A percentile compares a stretch with the other conserved stretches of the same genome.
Conservation (phyloP, 2,888 invertebrate species). For the Gymnosoma rotundatum region DNA sequence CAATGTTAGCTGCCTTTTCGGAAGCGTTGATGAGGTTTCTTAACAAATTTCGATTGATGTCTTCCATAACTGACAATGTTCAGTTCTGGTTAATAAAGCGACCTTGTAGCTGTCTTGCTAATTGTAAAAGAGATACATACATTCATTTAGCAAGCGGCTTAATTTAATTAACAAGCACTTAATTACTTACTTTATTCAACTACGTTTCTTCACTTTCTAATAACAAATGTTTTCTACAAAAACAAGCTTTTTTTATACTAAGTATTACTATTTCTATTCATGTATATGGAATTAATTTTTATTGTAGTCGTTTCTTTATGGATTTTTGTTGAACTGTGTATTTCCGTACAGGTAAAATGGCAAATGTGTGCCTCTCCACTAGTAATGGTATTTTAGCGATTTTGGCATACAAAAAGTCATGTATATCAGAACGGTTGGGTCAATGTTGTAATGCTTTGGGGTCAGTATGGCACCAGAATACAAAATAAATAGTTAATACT, state of each 20-base stretch:
- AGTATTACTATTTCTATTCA: slow-evolving; percentile 12
- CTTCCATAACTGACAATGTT: slow-evolving; percentile 55
- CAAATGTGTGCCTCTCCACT: slow-evolving; percentile 11
- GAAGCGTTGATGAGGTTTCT: slow-evolving; percentile 88
- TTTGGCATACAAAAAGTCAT: neutral
- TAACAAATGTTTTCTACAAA: neutral
- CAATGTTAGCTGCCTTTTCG: slow-evolving; percentile 92
- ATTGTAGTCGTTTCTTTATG: neutral
- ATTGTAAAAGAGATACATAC: neutral
- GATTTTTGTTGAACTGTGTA: slow-evolving; percentile 23
- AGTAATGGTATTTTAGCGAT: slow-evolving; percentile 17
- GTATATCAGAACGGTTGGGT: neutral
- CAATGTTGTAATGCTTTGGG: neutral
- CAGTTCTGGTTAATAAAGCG: slow-evolving; percentile 21
- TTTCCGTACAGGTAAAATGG: slow-evolving; percentile 3
- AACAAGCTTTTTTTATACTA: neutral
- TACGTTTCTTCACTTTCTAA: neutral
- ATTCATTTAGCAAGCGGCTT: slow-evolving; percentile 19
- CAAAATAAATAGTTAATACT: too few species aligned
- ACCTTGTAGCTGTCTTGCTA: slow-evolving; percentile 33
- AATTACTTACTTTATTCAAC: slow-evolving; percentile 5
- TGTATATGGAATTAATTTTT: slow-evolving; percentile 12
- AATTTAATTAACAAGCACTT: slow-evolving; percentile 58
- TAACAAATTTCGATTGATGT: slow-evolving; percentile 82
- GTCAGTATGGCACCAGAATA: too few species aligned